These are phyloP conservation scores for Aphelocoma californica DNA, from an alignment of 2,797 vertebrate species.

Conservation along the genomic window DNA sequence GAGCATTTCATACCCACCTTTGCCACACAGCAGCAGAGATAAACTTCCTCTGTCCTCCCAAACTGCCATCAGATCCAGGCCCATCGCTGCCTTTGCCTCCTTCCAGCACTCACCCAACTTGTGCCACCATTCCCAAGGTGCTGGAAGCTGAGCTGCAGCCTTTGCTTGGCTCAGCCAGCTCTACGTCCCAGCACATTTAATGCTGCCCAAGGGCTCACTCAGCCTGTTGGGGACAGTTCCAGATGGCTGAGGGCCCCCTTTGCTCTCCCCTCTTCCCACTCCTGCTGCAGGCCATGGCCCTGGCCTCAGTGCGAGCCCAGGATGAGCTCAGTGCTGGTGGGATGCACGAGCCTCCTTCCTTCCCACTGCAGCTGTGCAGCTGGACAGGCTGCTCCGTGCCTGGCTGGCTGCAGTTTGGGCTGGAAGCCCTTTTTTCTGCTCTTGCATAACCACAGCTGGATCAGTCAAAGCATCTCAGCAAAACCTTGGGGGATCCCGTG, in stretches of 20 bases:
- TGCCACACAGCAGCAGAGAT: neutral
- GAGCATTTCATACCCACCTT: neutral
- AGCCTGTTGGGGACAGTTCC: neutral
- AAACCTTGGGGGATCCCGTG: neutral
- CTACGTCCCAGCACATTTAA: fast-evolving
- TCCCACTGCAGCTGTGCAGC: neutral
- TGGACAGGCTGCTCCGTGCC: neutral
- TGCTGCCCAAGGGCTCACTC: neutral
- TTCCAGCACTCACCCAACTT: neutral
- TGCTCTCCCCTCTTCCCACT: neutral
- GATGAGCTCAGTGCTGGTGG: neutral
- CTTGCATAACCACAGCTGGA: conserved; percentile 27
- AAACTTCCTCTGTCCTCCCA: neutral
- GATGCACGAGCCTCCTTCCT: neutral
- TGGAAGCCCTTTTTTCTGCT: neutral
- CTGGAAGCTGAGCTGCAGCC: neutral
- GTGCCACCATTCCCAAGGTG: neutral
- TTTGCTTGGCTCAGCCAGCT: neutral
- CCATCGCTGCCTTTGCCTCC: neutral
- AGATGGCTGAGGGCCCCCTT: neutral
- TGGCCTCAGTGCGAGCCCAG: neutral
- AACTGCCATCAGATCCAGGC: neutral
- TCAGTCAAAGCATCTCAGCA: neutral
- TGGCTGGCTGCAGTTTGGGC: neutral
- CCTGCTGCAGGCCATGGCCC: neutral